These are phyloP conservation scores for Choloepus hoffmanni DNA, from an alignment of 2,113 vertebrate genomes.

Conservation along the genomic window DNA sequence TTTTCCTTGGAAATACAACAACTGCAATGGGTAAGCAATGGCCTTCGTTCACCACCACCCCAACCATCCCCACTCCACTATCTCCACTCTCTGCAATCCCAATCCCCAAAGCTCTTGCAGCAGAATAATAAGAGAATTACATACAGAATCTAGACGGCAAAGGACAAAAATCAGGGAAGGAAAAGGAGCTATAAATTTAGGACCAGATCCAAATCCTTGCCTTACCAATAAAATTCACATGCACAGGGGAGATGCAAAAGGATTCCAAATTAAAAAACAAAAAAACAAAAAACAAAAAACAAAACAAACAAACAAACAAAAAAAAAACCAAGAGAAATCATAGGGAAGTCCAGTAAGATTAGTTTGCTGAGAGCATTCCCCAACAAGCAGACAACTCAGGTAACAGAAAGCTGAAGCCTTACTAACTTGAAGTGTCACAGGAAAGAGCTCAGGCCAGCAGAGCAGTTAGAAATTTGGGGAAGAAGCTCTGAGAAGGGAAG, in stretches of 20 bases:
- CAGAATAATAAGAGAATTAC: not conserved
- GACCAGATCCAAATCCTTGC: not conserved
- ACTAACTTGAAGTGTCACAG: not conserved
- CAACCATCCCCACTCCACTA: not conserved
- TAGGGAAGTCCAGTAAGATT: not conserved
- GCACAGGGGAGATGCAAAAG: not conserved
- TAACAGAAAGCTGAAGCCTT: not conserved
- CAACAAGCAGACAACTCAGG: not conserved
- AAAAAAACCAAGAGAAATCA: not conserved
- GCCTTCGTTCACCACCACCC: not conserved
- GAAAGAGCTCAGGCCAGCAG: not conserved
- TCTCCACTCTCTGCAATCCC: too few species aligned
- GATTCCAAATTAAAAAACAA: too few species aligned
- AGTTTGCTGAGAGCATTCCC: not conserved
- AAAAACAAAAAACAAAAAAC: too few species aligned
- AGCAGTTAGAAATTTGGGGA: not conserved
- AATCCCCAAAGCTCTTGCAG: not conserved
- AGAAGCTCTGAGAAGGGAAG: not conserved
- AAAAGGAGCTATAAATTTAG: not conserved
- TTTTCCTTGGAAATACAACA: conserved; percentile 14
- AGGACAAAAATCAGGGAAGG: not conserved
- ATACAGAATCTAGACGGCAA: not conserved
- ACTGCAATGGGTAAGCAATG: not conserved
- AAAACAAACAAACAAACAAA: too few species aligned
- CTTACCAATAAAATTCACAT: not conserved